These are phyloP conservation scores for Gasterosteus aculeatus DNA, from an alignment of 2,113 vertebrate species.

Conservation along the genomic window DNA sequence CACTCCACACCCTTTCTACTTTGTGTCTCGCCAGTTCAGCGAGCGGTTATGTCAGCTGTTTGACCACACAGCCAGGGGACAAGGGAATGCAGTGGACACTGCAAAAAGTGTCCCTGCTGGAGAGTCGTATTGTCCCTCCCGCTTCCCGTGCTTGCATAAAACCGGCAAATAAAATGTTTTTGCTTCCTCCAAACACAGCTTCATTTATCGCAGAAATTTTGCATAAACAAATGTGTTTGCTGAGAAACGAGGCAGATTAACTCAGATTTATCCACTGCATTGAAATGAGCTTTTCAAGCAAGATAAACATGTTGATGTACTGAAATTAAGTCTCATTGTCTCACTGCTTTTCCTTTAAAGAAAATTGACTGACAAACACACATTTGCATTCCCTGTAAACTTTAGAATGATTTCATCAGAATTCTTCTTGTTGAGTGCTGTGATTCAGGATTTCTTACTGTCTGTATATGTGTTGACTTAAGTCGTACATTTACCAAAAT, in stretches of 20 bases:
- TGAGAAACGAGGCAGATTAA: conserved; percentile 35
- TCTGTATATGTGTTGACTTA: background rate
- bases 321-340: conserved; percentile 15
- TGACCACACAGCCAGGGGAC: conserved; percentile 30
- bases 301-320: conserved; percentile 20
- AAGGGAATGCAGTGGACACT: conserved; percentile 9
- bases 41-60: conserved; percentile 36
- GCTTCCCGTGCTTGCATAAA: background rate
- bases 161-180: background rate
- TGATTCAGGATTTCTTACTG: background rate
- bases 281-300: conserved; percentile 36
- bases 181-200: background rate
- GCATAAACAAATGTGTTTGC: conserved; percentile 22
- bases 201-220: conserved; percentile 17
- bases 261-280: conserved; percentile 34
- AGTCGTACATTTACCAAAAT: background rate
- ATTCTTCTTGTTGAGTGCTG: background rate
- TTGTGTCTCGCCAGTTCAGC: conserved; percentile 32
- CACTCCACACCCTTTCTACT: background rate
- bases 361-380: background rate
- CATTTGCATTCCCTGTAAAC: background rate
- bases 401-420: background rate
- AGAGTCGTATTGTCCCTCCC: background rate
- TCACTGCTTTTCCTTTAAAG: background rate
- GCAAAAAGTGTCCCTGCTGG: conserved; percentile 10